Percentiles rank a stretch among this genome's conserved stretches.
Evolutionary conservation across 1,140 invertebrate genomes (phyloP).

Genomic region (Bombus pascuorum): DNA sequence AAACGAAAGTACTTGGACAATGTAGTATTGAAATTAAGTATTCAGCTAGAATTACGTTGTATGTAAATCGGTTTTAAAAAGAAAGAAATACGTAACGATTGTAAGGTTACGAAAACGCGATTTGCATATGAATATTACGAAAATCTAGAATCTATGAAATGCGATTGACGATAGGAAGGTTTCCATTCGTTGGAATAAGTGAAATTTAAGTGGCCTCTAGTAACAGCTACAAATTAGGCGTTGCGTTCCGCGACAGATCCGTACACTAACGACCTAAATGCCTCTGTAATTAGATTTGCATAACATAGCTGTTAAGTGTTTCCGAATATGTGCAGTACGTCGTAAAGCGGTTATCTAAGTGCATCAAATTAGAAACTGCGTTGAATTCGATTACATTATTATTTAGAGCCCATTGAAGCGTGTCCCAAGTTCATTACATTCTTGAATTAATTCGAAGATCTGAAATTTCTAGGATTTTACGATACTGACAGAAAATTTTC

Average conservation of each 20-base stretch:
- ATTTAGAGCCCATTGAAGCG: neutral
- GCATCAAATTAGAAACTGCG: neutral
- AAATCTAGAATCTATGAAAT: neutral
- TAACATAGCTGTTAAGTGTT: slow-evolving; percentile 6
- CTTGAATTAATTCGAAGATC: neutral
- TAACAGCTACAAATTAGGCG: neutral
- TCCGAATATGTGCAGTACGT: neutral
- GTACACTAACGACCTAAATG: slow-evolving; percentile 6
- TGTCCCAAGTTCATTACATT: rapidly evolving
- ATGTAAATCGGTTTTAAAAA: too few species aligned
- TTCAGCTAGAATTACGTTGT: too few species aligned
- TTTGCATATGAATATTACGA: neutral
- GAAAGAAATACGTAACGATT: neutral
- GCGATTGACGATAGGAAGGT: too few species aligned
- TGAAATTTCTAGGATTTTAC: neutral
- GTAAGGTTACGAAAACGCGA: neutral
- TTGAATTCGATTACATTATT: neutral
- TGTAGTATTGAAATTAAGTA: too few species aligned
- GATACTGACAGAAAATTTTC: neutral
- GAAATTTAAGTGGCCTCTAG: neutral
- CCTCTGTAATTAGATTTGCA: slow-evolving; percentile 11
- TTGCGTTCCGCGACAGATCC: slow-evolving; percentile 2
- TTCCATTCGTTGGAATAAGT: neutral
- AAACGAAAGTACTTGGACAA: too few species aligned
- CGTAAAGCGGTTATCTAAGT: neutral